Evolutionary conservation across 2,888 invertebrate species (phyloP).

Genomic region (Idaea aversata): DNA sequence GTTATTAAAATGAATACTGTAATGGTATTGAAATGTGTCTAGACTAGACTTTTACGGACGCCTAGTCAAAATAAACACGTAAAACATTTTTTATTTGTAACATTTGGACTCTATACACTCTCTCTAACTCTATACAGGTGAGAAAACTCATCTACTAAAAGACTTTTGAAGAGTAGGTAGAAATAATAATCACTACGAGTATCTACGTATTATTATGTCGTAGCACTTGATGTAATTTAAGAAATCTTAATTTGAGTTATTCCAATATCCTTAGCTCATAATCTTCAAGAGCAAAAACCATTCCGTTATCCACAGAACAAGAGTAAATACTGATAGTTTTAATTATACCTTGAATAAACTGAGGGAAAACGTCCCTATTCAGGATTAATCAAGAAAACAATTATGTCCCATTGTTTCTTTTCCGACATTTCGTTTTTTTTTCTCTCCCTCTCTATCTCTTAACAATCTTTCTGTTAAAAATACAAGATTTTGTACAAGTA

Average conservation of each 20-base stretch:
- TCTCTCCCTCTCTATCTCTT: background rate
- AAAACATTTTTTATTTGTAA: too few relatives aligned
- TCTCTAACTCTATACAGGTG: too few relatives aligned
- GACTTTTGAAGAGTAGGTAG: too few relatives aligned
- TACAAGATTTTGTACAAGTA: background rate
- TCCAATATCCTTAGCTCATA: background rate
- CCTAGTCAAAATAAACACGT: background rate
- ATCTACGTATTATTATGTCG: too few relatives aligned
- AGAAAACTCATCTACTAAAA: too few relatives aligned
- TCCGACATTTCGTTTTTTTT: background rate
- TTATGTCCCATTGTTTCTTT: slow-evolving; percentile 55
- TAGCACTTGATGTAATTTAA: too few relatives aligned
- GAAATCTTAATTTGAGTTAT: too few relatives aligned
- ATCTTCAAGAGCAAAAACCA: background rate
- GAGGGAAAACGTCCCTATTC: slow-evolving; percentile 14
- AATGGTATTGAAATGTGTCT: background rate
- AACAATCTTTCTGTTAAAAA: background rate
- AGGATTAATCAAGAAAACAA: slow-evolving; percentile 71
- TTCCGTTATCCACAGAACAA: background rate
- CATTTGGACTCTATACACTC: too few relatives aligned
- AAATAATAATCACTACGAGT: too few relatives aligned
- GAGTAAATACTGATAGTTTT: background rate
- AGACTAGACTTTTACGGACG: background rate
- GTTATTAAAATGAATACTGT: background rate
- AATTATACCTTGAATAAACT: background rate